Evolutionary conservation across 2,888 invertebrate genomes (phyloP).

Genomic region (Erannis defoliaria): DNA sequence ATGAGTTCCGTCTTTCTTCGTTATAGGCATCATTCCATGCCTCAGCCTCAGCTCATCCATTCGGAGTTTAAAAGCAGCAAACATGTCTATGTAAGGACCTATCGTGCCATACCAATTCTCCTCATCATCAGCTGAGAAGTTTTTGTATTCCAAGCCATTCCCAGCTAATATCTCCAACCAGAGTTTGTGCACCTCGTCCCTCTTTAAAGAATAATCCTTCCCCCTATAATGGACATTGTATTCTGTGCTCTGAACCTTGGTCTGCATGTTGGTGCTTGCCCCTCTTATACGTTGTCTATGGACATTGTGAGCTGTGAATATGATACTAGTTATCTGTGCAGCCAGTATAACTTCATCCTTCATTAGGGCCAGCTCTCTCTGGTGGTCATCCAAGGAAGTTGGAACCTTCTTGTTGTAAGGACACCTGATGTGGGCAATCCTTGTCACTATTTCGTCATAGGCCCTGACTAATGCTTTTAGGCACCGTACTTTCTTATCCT

Average conservation of each 20-base stretch:
- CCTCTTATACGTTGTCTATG: too few species aligned
- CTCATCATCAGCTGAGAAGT: not conserved
- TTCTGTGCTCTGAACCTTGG: not conserved
- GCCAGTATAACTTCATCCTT: too few species aligned
- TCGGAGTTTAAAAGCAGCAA: not conserved
- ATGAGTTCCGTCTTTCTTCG: not conserved
- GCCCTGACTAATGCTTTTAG: too few species aligned
- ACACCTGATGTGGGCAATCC: too few species aligned
- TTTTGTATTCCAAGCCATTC: not conserved
- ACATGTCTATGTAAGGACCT: not conserved
- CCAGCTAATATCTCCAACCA: not conserved
- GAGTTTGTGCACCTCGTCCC: not conserved
- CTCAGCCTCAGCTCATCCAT: not conserved
- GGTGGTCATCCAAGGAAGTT: too few species aligned
- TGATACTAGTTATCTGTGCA: too few species aligned
- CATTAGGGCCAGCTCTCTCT: too few species aligned
- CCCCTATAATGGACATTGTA: not conserved
- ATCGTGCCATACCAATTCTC: not conserved
- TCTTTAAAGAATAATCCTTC: not conserved
- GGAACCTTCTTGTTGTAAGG: too few species aligned
- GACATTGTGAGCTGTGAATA: too few species aligned
- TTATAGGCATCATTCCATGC: not conserved
- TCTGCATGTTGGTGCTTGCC: too few species aligned
- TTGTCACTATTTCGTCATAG: too few species aligned
- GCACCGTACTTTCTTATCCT: too few species aligned